Base-by-base conservation (phyloP, 2,888 invertebrate genomes). In the Drosophila monieri region DNA sequence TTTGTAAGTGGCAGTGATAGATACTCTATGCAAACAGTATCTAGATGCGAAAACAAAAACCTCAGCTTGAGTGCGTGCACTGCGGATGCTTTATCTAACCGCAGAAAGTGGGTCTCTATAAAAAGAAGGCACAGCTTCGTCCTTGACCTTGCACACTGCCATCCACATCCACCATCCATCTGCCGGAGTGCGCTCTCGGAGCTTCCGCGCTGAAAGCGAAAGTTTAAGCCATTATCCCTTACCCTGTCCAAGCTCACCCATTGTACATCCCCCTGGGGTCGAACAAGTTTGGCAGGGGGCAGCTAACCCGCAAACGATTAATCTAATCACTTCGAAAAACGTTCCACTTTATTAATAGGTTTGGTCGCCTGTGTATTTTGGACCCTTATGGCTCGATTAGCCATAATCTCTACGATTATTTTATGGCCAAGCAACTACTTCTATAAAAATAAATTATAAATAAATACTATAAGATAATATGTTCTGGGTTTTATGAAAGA, bases 61-160 rank as follows among this genome's bases (percentile, higher is more conserved):
- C n/a, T 6, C n/a, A 27, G 39, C 43, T 18, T 59, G 37, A 1
- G 57, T 41, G 59, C 49, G 32, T 72, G 55, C 30, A 62, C 41
- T 56, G 73, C 57, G 60, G 78, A 84, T 81, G 85, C 81, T 81
- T 85, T 78, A 83, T 83, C 85, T 85, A 80, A 76, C 67, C 67
- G 62, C 62, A 78, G 58, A 65, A 64, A 59, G 64, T 52, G 44
- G 51, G 51, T n/a, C 35, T 18, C 56, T 49, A 53, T 41, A 9
- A 54, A 75, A 68, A 43, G 27, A 37, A 53, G 37, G 44, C 58
- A 57, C 61, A 80, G 81, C 84, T 86, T 81, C 74, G 80, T 84
- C 84, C 84, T 85, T 85, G 84, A 85, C 87, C 84, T 86, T 85
- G 87, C 84, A 62, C 65, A 69, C 76, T 68, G 23, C 62, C 78